A percentile compares a stretch with the other conserved stretches of the same genome.
Evolutionary conservation across 2,888 invertebrate species (phyloP).

Genomic region (Geotrupes spiniger): DNA sequence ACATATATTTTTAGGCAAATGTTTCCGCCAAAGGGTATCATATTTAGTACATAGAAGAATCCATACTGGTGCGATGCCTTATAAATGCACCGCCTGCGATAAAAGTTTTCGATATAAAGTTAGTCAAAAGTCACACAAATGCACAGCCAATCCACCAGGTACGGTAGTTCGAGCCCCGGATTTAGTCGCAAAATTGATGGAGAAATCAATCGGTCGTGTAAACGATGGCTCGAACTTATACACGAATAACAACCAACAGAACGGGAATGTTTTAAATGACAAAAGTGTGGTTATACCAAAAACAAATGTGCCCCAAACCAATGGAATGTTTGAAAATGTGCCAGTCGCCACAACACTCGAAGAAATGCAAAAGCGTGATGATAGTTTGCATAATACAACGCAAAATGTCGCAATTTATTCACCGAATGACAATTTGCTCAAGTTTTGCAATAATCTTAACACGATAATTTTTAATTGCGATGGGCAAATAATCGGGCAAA

Average conservation of each 20-base stretch:
- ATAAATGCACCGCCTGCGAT: slow-evolving; percentile 76
- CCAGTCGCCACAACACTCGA: too few relatives aligned
- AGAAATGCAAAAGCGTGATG: too few relatives aligned
- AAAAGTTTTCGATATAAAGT: slow-evolving; percentile 84
- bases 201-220: slow-evolving; percentile 5
- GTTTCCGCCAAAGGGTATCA: slow-evolving; percentile 81
- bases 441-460: slow-evolving; percentile 7
- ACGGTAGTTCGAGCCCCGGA: slow-evolving; percentile 49
- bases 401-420: too few relatives aligned
- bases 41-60: slow-evolving; percentile 81
- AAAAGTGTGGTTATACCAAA: too few relatives aligned
- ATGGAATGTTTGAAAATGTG: too few relatives aligned
- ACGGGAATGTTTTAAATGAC: too few relatives aligned
- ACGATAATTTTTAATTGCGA: slow-evolving; percentile 24
- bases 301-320: too few relatives aligned
- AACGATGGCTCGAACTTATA: too few relatives aligned
- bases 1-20: slow-evolving; percentile 78
- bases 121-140: slow-evolving; percentile 80
- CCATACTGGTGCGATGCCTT: slow-evolving; percentile 84
- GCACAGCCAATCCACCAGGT: slow-evolving; percentile 62
- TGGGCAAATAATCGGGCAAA: slow-evolving; percentile 29
- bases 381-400: too few relatives aligned
- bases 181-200: slow-evolving; percentile 21
- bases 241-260: too few relatives aligned
- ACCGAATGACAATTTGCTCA: not conserved